phyloP scores from a whole-genome alignment of 1,140 invertebrate genomes.

The Drosophila pseudoobscura region DNA sequence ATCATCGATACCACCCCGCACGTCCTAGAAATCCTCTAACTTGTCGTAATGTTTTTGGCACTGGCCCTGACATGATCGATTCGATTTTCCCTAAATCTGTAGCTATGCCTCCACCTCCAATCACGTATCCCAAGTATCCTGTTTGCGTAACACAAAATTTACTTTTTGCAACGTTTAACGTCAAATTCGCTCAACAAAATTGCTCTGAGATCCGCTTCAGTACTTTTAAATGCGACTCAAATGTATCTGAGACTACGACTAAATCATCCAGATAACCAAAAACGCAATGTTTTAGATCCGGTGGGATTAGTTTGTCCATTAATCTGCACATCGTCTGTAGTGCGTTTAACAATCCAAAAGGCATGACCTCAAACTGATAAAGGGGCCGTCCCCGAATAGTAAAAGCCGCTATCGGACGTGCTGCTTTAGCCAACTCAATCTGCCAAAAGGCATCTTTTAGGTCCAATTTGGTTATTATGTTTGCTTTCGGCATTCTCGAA shows the following conservation, averaged over 20 bases:
- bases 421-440: not conserved
- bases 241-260: slow-evolving; percentile 1
- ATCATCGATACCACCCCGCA: slow-evolving; percentile 3
- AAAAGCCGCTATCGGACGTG: not conserved
- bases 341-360: not conserved
- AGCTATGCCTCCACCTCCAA: slow-evolving; percentile 1
- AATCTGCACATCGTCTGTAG: not conserved
- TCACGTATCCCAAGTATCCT: slow-evolving; percentile 6
- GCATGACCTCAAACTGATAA: not conserved
- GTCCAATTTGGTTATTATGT: not conserved
- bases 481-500: not conserved
- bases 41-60: not conserved
- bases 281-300: not conserved
- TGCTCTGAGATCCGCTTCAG: not conserved
- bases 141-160: slow-evolving; percentile 2
- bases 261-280: not conserved
- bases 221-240: not conserved
- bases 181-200: not conserved
- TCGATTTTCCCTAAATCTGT: slow-evolving; percentile 3
- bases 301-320: not conserved
- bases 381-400: not conserved
- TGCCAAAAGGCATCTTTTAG: not conserved
- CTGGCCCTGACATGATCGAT: not conserved
- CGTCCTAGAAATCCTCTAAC: not conserved
- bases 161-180: slow-evolving; percentile 12